Percentiles rank a stretch among this genome's conserved stretches.
Evolutionary conservation across 2,113 vertebrate species (phyloP).

Genomic region (Origma solitaria): DNA sequence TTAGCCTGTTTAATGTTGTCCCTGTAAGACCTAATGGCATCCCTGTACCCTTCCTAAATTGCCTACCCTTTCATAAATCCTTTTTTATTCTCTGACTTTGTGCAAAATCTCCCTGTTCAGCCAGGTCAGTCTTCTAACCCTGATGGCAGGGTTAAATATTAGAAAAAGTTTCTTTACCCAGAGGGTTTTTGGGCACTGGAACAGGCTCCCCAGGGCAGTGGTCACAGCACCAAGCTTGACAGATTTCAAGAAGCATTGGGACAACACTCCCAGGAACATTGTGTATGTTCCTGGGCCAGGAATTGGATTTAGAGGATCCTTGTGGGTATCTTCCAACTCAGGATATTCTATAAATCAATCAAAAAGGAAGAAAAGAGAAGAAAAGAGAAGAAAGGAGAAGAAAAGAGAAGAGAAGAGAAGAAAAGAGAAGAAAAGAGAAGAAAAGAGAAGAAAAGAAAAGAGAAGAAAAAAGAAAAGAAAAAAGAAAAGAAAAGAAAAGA

Average conservation of each 20-base stretch:
- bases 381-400: too few relatives aligned
- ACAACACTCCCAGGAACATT: too few relatives aligned
- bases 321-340: not conserved
- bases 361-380: not conserved
- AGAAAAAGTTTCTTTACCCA: not conserved
- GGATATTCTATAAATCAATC: not conserved
- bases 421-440: too few relatives aligned
- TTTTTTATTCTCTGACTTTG: not conserved
- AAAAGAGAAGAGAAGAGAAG: not conserved
- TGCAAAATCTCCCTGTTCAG: not conserved
- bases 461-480: not conserved
- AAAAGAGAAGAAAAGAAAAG: too few relatives aligned
- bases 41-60: not conserved
- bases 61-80: too few relatives aligned
- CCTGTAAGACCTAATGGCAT: not conserved
- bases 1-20: not conserved
- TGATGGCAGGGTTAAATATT: not conserved
- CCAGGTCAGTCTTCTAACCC: not conserved
- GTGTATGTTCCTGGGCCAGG: not conserved
- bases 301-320: not conserved
- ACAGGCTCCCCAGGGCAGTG: too few relatives aligned
- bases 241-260: not conserved
- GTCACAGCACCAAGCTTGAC: not conserved
- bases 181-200: too few relatives aligned
- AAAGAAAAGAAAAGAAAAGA: rapidly evolving